Percentiles rank a stretch among this genome's conserved stretches.
These are phyloP conservation scores for Bruchidius siliquastri DNA, from an alignment of 2,888 invertebrate species.

Conservation along the genomic window DNA sequence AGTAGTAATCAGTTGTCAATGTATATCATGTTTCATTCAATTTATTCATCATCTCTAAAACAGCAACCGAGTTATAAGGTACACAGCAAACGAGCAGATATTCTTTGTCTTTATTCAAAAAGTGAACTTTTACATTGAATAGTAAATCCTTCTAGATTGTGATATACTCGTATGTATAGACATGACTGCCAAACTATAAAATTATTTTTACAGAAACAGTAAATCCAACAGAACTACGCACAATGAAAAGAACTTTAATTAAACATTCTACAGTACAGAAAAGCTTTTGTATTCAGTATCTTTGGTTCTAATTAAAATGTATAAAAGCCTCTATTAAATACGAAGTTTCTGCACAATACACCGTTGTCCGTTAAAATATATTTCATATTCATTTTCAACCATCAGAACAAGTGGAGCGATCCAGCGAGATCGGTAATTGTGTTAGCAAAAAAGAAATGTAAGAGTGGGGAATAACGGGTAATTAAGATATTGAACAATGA, in stretches of 20 bases:
- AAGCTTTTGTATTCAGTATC: neutral
- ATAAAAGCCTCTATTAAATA: neutral
- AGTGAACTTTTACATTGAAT: no score
- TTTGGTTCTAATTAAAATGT: neutral
- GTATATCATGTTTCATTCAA: no score
- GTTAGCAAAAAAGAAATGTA: neutral
- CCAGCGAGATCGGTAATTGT: neutral
- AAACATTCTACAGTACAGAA: neutral
- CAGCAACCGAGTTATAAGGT: no score
- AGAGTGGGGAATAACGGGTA: neutral
- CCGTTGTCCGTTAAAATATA: neutral
- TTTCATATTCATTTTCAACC: neutral
- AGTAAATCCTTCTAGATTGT: no score
- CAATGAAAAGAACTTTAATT: neutral
- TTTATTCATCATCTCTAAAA: no score
- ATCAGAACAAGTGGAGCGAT: neutral
- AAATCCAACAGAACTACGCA: no score
- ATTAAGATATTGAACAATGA: neutral
- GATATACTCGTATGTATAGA: no score
- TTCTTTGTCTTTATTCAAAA: no score
- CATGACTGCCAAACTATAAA: neutral
- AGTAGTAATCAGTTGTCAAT: no score
- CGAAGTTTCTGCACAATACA: neutral
- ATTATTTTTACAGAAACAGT: no score
- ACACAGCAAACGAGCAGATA: no score